Evolutionary conservation across 2,888 invertebrate genomes (phyloP), one percentile per base, ranked within the genome.

Genomic region (Brenthis daphne): DNA sequence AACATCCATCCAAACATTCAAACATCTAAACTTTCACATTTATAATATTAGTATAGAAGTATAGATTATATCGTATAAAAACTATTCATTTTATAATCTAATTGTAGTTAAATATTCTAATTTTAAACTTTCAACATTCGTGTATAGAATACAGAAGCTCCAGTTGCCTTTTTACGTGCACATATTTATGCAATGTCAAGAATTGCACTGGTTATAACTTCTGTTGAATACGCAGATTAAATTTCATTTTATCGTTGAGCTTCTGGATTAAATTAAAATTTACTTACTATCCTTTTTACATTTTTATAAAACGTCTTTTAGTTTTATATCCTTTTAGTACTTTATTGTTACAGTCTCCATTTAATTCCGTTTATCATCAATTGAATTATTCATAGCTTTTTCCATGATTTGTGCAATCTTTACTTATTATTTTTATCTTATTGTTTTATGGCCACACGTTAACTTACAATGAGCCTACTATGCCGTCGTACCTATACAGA

Each of bases 401-500:
- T 33, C 37, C n/a, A n/a, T 53, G 51, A 16, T 11, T 24, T 16
- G 12, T 24, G 48, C 48, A 48, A 20, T 48, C 43, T 24, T 47
- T 11, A 43, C 29, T 29, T 12, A 60, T 47, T 43, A 60, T 12
- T 43, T 48, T 63, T 51, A 63, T 67, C 11, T 67, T 56, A 20
- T 48, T 63, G 11, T 57, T 51, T 57, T 47, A 64, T 33, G 48
- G 37, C 37, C 11, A 57, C 50, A 54, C 20, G 54, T 61, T 61
- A 53, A 4, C 29, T 24, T 50, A 55, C 56, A 61, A 63, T 51
- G 37, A 43, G 50, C 64, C 6, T 58, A 61, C 65, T 48, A 63
- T 64, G 56, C 69, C 67, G 65, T 54, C 68, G 48, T 69, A 68
- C 68, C 69, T 67, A 72, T 71, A 69, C 64, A 65, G 65, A 71